A percentile compares a stretch with the other conserved stretches of the same genome.
These are phyloP conservation scores for Zaprionus camerounensis DNA, from an alignment of 1,140 invertebrate genomes.

Conservation along the genomic window DNA sequence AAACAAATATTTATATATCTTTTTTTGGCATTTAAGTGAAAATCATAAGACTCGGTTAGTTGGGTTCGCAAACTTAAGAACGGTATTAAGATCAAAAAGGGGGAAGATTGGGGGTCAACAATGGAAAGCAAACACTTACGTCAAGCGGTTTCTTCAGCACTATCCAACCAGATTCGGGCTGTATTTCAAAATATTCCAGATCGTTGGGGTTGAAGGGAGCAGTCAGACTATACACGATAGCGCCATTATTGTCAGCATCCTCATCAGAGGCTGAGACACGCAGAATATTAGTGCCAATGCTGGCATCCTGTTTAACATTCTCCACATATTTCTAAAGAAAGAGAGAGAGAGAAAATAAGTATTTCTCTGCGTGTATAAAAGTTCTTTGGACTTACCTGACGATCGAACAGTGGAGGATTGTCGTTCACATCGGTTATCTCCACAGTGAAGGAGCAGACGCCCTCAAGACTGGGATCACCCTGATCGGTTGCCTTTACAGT, in stretches of 20 bases:
- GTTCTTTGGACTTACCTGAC: conserved; percentile 88
- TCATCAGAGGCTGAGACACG: conserved; percentile 97
- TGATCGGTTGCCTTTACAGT: conserved; percentile 98
- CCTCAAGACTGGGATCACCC: conserved; percentile 96
- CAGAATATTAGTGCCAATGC: conserved; percentile 96
- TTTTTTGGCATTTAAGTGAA: conserved; percentile 34
- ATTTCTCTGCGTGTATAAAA: conserved; percentile 31
- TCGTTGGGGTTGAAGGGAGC: conserved; percentile 93
- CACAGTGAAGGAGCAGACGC: conserved; percentile 97
- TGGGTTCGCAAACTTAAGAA: conserved; percentile 59
- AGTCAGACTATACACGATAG: conserved; percentile 95
- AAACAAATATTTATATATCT: conserved; percentile 20
- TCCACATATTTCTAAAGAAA: conserved; percentile 96
- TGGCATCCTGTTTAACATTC: conserved; percentile 98
- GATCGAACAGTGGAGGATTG: conserved; percentile 96
- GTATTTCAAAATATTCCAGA: conserved; percentile 97
- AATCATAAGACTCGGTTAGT: conserved; percentile 71
- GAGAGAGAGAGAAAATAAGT: not conserved
- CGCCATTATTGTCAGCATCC: conserved; percentile 97
- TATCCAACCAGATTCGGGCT: conserved; percentile 98
- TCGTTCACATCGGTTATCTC: conserved; percentile 98
- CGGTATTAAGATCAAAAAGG: conserved; percentile 18
- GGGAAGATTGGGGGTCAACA: not conserved
- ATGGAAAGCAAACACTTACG: conserved; percentile 90
- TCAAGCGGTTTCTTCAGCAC: conserved; percentile 96